These are phyloP conservation scores for Polymixis lichenea DNA, from an alignment of 2,888 invertebrate species.

Conservation along the genomic window DNA sequence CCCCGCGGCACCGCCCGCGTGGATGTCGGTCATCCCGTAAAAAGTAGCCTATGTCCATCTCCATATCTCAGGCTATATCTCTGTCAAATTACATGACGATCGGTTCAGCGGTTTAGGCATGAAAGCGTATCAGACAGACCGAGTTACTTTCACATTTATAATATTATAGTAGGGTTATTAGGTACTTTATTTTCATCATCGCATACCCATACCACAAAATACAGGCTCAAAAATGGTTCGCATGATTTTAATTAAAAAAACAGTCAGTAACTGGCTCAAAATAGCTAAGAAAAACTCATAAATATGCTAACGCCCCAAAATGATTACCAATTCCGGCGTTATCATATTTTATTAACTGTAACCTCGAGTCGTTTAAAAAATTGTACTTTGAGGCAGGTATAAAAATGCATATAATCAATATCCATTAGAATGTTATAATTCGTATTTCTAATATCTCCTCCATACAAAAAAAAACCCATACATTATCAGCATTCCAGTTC, in stretches of 20 bases:
- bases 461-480: background rate
- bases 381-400: background rate
- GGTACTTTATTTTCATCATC: background rate
- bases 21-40: too few species aligned
- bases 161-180: too few species aligned
- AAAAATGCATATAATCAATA: background rate
- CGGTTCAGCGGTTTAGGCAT: too few species aligned
- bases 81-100: too few species aligned
- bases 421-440: background rate
- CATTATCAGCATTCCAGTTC: constrained; percentile 10
- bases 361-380: background rate
- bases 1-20: too few species aligned
- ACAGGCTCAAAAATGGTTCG: background rate
- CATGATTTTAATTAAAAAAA: background rate
- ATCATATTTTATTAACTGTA: background rate
- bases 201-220: background rate
- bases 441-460: background rate
- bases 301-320: background rate
- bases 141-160: too few species aligned
- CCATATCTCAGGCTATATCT: too few species aligned
- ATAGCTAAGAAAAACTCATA: too few species aligned
- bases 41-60: too few species aligned
- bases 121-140: too few species aligned
- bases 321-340: background rate
- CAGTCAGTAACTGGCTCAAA: too few species aligned